Evolutionary conservation across 1,140 invertebrate species (phyloP).

Genomic region (Drosophila carrolli): DNA sequence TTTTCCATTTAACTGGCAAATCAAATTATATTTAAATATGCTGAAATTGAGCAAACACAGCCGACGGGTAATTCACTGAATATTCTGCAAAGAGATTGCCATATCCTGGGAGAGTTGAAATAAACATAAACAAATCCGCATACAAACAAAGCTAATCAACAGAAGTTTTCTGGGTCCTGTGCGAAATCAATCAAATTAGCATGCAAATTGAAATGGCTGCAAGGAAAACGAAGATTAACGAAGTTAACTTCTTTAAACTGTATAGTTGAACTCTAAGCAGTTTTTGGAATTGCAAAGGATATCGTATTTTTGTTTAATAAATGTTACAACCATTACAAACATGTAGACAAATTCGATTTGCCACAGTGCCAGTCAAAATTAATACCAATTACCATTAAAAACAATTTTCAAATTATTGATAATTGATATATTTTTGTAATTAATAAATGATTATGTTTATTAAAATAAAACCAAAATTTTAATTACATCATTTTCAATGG

Average conservation of each 20-base stretch:
- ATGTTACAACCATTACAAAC: background rate
- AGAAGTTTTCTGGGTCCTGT: conserved; percentile 17
- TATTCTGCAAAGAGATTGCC: background rate
- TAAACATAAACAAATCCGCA: conserved; percentile 24
- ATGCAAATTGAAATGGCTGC: conserved; percentile 30
- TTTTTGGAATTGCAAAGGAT: too few species aligned
- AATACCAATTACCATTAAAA: conserved; percentile 6
- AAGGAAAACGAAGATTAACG: background rate
- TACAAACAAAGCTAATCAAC: conserved; percentile 32
- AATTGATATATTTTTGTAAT: conserved; percentile 26
- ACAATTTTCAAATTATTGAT: conserved; percentile 2
- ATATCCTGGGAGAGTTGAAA: background rate
- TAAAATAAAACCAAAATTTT: conserved; percentile 9
- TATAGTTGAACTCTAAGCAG: background rate
- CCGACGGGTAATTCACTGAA: conserved; percentile 19
- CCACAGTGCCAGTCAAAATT: background rate
- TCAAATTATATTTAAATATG: conserved; percentile 71
- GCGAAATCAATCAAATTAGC: conserved; percentile 46
- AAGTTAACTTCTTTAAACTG: background rate
- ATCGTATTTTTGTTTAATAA: too few species aligned
- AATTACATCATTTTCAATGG: conserved; percentile 6
- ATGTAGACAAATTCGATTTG: too few species aligned
- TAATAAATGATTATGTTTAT: conserved; percentile 28
- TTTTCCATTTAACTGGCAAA: conserved; percentile 62
- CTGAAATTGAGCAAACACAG: conserved; percentile 51